Conservation (phyloP, 1,140 invertebrate species). For the Hypothenemus hampei region DNA sequence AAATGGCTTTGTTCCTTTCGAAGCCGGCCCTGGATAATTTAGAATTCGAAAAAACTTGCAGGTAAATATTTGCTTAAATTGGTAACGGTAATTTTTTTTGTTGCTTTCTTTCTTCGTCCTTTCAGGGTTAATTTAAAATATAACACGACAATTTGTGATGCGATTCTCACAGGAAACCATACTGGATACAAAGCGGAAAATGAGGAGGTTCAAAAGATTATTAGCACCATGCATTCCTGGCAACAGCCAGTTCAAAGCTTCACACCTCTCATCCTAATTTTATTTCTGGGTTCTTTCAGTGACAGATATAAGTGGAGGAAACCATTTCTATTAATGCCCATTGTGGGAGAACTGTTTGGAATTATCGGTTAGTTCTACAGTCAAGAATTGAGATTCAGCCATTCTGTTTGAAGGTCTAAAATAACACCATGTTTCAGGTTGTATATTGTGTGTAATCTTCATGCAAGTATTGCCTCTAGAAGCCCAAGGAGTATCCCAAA, state of each 20-base stretch:
- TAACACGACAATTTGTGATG: slow-evolving; percentile 26
- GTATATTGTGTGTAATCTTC: slow-evolving; percentile 51
- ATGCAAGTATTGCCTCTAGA: slow-evolving; percentile 50
- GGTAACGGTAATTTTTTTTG: not conserved
- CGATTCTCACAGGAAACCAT: slow-evolving; percentile 48
- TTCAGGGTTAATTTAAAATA: slow-evolving; percentile 29
- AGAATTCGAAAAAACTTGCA: slow-evolving; percentile 41
- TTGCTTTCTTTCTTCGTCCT: not conserved
- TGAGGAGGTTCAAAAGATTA: slow-evolving; percentile 36
- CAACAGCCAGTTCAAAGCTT: slow-evolving; percentile 37
- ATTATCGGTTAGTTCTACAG: slow-evolving; percentile 35
- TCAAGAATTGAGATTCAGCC: not conserved
- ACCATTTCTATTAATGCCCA: slow-evolving; percentile 33
- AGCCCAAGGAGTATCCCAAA: slow-evolving; percentile 52
- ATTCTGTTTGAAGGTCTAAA: not conserved
- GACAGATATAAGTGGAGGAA: slow-evolving; percentile 52
- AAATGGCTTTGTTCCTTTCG: slow-evolving; percentile 35
- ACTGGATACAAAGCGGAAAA: slow-evolving; percentile 25
- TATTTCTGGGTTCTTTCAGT: slow-evolving; percentile 59
- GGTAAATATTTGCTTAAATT: slow-evolving; percentile 9
- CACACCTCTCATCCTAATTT: slow-evolving; percentile 50
- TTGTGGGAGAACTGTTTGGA: slow-evolving; percentile 40
- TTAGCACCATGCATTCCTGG: slow-evolving; percentile 38
- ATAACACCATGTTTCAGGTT: slow-evolving; percentile 40
- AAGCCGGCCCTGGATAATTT: slow-evolving; percentile 37